Percentiles rank a stretch among this genome's conserved stretches.
Evolutionary conservation across 2,113 vertebrate genomes (phyloP).

Genomic region (Mormoops blainvillei): DNA sequence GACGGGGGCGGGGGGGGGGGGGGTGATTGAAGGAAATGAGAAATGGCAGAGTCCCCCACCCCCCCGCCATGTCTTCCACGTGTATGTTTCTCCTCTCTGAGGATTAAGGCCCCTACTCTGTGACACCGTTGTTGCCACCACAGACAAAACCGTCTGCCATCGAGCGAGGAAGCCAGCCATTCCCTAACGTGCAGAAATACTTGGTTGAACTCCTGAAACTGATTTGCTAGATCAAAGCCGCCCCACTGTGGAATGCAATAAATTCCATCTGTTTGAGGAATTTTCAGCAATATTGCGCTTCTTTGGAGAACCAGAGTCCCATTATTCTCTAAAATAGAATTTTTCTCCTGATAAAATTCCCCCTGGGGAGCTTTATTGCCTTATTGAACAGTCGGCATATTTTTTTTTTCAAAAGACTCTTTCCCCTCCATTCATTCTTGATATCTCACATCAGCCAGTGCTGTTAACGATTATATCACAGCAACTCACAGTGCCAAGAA

Average conservation of each 20-base stretch:
- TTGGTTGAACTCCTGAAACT: constrained; percentile 45
- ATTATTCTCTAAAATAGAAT: constrained; percentile 36
- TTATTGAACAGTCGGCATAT: not conserved
- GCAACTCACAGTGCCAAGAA: not conserved
- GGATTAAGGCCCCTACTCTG: constrained; percentile 2
- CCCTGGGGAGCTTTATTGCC: not conserved
- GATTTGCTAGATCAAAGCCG: constrained; percentile 61
- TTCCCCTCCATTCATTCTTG: not conserved
- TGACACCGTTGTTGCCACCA: constrained; percentile 51
- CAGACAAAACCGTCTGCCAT: constrained; percentile 47
- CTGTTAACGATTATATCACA: not conserved
- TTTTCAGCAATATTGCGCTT: constrained; percentile 28
- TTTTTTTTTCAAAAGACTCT: not conserved
- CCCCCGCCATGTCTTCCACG: not conserved
- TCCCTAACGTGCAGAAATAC: constrained; percentile 13
- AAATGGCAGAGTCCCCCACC: not conserved
- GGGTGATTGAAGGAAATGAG: not conserved
- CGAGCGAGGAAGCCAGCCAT: not conserved
- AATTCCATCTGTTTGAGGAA: constrained; percentile 57
- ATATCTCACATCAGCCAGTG: not conserved
- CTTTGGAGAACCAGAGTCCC: not conserved
- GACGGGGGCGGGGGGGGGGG: too few species aligned
- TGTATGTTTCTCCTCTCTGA: not conserved
- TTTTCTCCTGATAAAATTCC: constrained; percentile 31
- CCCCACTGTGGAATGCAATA: constrained; percentile 43